These are phyloP conservation scores for Mycteria americana DNA, from an alignment of 2,797 vertebrate species.

Conservation along the genomic window DNA sequence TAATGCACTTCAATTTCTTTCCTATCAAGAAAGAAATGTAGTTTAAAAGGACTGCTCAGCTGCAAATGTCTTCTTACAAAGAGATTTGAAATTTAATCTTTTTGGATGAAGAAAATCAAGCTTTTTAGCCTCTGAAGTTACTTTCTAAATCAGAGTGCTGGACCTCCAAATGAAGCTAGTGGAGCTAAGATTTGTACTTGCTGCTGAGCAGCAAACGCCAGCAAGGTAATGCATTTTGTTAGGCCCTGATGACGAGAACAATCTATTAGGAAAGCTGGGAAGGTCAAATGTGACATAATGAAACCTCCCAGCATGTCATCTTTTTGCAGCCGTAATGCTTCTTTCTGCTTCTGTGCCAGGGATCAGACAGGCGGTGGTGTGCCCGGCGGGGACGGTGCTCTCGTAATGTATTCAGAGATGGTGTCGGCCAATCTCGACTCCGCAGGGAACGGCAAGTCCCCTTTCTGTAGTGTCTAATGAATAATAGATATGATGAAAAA, in stretches of 20 bases:
- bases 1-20: slow-evolving; percentile 3
- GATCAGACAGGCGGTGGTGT: fast-evolving
- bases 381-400: background rate
- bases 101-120: background rate
- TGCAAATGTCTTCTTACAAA: slow-evolving; percentile 15
- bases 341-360: background rate
- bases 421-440: fast-evolving
- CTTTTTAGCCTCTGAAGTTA: background rate
- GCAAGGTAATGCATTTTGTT: background rate
- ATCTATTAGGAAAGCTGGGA: background rate
- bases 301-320: background rate
- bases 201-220: slow-evolving; percentile 5
- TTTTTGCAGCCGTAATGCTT: background rate
- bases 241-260: background rate
- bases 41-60: background rate
- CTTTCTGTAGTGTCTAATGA: background rate
- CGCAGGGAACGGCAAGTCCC: background rate
- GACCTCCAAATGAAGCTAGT: background rate
- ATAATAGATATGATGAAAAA: background rate
- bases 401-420: background rate
- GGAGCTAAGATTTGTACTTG: background rate
- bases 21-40: background rate
- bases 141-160: slow-evolving; percentile 1
- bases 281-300: background rate
- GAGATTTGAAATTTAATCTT: slow-evolving; percentile 34